Base-by-base conservation (phyloP, 2,888 invertebrate genomes). In the Ramazzottius varieornatus region DNA sequence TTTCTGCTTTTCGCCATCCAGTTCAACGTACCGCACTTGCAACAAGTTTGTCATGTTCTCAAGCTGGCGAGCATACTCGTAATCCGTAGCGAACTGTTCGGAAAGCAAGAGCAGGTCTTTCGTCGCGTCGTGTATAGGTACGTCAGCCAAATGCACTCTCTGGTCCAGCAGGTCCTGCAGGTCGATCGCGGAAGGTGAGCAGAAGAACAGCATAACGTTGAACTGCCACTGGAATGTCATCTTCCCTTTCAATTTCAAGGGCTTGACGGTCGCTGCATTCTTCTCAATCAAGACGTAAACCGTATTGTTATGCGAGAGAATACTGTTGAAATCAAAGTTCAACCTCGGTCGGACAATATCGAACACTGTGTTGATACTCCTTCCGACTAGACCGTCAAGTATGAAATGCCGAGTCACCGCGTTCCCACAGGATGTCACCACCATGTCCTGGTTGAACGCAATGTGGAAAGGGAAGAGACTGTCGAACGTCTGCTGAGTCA, bases 31-130 rank as follows among this genome's bases (percentile, higher is more conserved):
- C 33, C 69, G 64, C 46, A 65, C 66, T 65, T 67, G 65, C 32
- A 73, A 68, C 65, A 72, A 68, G 66, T 70, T 71, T 13, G 71
- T 69, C 8, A 72, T 68, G 40, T 72, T 70, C 64, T 72, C 72
- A 33, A 73, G 67, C 66, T 70, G 70, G 54, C 72, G 69, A 29
- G 72, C 68, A 8, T 72, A 66, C 66, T 71, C 69, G n/a, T 69
- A 66, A 54, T 71, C 72, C 8, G 67, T 69, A 20, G 68, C 65
- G 20, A 69, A 65, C 33, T 68, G 68, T 29, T 73, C 70, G n/a
- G 68, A 65, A 64, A 70, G 65, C 33, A 73, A 67, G 33, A 72
- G 66, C 33, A 72, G 68, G 66, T 72, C 71, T 46, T 70, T 67
- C 32, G 70, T 69, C 20, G 68, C 66, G 66, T 72, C 72, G 66